A percentile compares a stretch with the other conserved stretches of the same genome.
These are phyloP conservation scores for Catotricha subobsoleta DNA, from an alignment of 2,888 invertebrate species.

Conservation along the genomic window DNA sequence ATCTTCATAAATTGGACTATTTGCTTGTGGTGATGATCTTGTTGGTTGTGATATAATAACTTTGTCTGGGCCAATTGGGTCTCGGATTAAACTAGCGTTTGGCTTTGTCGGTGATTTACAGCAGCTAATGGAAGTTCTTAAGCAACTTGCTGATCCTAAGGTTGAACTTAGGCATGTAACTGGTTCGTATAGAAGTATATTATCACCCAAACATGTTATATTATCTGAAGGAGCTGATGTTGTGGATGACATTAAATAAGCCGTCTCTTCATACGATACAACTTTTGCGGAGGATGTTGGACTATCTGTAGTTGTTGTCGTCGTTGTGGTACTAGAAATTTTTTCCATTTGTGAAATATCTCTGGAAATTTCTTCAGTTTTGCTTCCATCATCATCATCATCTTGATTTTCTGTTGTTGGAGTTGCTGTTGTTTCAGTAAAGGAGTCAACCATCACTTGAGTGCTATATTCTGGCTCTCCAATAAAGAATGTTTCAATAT, in stretches of 20 bases:
- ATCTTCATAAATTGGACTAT: constrained; percentile 30
- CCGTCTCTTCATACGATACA: constrained; percentile 22
- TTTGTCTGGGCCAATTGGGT: constrained; percentile 21
- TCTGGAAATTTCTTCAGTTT: constrained; percentile 1
- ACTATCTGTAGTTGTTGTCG: neutral
- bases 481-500: constrained; percentile 63
- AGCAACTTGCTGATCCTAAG: constrained; percentile 23
- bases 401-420: neutral
- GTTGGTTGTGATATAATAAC: constrained; percentile 43
- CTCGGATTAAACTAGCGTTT: constrained; percentile 9
- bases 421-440: constrained; percentile 36
- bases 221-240: constrained; percentile 11
- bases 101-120: constrained; percentile 15
- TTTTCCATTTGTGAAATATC: constrained; percentile 1
- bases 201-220: constrained; percentile 13
- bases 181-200: constrained; percentile 19
- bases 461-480: constrained; percentile 60
- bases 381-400: neutral
- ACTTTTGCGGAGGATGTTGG: neutral
- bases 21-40: constrained; percentile 39
- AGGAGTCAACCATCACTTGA: constrained; percentile 56
- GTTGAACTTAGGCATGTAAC: constrained; percentile 25
- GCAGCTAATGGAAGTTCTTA: constrained; percentile 23
- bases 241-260: constrained; percentile 25
- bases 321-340: neutral